Percentiles rank a stretch among this genome's conserved stretches.
Conservation (phyloP, 37 sponge, comb jelly and placozoan species). For the Spongilla lacustris region DNA sequence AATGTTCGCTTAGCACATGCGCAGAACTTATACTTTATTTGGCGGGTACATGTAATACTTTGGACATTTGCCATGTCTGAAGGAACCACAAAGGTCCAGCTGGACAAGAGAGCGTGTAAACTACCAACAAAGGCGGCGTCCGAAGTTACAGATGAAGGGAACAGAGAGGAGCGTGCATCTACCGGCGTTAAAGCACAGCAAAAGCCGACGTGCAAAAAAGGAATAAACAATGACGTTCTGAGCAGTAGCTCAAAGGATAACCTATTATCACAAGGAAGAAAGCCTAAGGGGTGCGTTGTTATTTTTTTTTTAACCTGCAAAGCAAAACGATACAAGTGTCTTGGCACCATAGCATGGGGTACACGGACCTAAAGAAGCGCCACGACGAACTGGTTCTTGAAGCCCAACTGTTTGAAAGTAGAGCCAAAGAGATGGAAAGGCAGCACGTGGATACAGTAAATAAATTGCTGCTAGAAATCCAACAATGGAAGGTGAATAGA, state of each 20-base stretch:
- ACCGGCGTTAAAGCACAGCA: background rate
- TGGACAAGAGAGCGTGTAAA: background rate
- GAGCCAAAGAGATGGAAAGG: background rate
- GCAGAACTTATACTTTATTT: background rate
- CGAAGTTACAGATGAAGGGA: background rate
- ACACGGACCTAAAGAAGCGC: constrained; percentile 52
- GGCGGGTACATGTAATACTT: background rate
- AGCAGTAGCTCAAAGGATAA: constrained; percentile 15
- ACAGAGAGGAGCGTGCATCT: background rate
- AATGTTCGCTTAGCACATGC: background rate
- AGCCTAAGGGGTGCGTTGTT: background rate
- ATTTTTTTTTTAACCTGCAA: background rate
- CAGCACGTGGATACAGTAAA: constrained; percentile 8
- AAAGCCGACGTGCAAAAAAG: background rate
- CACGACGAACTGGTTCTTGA: constrained; percentile 25
- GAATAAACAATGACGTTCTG: background rate
- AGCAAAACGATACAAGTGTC: background rate
- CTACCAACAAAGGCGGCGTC: background rate
- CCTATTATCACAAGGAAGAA: background rate
- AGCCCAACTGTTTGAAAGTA: background rate
- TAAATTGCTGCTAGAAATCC: constrained; percentile 10
- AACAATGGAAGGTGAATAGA: constrained; percentile 19
- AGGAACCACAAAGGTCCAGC: background rate
- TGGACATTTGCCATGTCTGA: background rate
- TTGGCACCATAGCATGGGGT: constrained; percentile 32